Conservation (phyloP, 2,888 invertebrate genomes). For the Drosophila borborema region DNA sequence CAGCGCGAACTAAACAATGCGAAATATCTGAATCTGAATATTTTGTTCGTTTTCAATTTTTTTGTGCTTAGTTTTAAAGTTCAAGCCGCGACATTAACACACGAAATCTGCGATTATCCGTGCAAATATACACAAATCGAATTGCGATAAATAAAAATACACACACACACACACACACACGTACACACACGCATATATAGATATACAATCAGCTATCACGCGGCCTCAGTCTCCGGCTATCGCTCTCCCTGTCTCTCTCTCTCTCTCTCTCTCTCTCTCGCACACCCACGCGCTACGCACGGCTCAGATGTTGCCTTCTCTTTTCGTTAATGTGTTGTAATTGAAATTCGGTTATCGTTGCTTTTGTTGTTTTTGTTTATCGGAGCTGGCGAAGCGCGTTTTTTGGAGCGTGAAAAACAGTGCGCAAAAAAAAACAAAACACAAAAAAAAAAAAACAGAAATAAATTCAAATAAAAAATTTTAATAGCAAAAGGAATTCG, state of each 20-base stretch:
- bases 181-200: constrained; percentile 5
- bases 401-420: constrained; percentile 42
- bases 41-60: constrained; percentile 66
- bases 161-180: background rate
- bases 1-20: constrained; percentile 71
- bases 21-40: constrained; percentile 64
- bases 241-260: background rate
- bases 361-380: constrained; percentile 33
- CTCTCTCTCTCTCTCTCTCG: background rate
- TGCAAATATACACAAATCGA: constrained; percentile 31
- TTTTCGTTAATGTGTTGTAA: constrained; percentile 11
- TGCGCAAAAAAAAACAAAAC: background rate
- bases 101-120: constrained; percentile 74
- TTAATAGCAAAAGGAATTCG: constrained; percentile 2
- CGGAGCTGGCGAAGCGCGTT: constrained; percentile 25
- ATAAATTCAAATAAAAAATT: constrained; percentile 3
- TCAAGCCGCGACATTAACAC: constrained; percentile 80
- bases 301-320: background rate
- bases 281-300: background rate
- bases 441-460: background rate
- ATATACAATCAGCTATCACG: constrained; percentile 2
- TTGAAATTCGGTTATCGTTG: constrained; percentile 11
- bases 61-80: constrained; percentile 75
- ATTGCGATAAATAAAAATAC: constrained; percentile 8
- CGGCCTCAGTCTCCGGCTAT: background rate